phyloP scores from a whole-genome alignment of 1,140 invertebrate genomes.

The Drosophila prosaltans region DNA sequence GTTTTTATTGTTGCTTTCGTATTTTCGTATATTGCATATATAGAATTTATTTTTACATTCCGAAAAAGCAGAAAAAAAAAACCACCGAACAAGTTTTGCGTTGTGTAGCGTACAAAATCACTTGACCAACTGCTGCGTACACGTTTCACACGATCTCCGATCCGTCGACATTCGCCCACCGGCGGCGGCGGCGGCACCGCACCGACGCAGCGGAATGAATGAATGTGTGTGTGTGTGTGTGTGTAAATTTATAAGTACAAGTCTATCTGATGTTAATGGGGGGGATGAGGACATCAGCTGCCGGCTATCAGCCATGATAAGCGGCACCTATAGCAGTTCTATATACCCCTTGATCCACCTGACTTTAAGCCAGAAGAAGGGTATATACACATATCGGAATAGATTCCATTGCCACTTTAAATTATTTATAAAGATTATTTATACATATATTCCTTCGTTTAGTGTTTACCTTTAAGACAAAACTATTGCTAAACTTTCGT shows the following conservation, averaged over 20 bases:
- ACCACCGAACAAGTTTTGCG: constrained; percentile 29
- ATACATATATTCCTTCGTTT: too few relatives aligned
- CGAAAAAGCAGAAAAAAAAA: neutral
- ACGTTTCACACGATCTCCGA: constrained; percentile 10
- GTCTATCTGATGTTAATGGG: neutral
- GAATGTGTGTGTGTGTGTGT: constrained; percentile 8
- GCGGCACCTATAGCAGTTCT: neutral
- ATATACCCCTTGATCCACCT: neutral
- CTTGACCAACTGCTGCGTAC: constrained; percentile 40
- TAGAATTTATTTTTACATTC: constrained; percentile 50
- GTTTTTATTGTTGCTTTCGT: neutral
- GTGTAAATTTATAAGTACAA: neutral
- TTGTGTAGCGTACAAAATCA: constrained; percentile 36
- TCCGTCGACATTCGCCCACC: constrained; percentile 8
- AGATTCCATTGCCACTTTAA: too few relatives aligned
- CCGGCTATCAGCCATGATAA: constrained; percentile 5
- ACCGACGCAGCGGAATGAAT: neutral
- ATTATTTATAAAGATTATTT: too few relatives aligned
- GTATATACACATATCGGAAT: neutral
- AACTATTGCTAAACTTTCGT: too few relatives aligned
- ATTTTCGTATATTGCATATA: constrained; percentile 25
- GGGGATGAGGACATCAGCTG: neutral
- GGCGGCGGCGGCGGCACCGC: neutral
- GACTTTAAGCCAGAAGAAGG: neutral
- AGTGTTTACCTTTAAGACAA: too few relatives aligned